Evolutionary conservation across 2,888 invertebrate genomes (phyloP), one percentile per base, ranked within the genome.

Genomic region (Lysandra coridon): DNA sequence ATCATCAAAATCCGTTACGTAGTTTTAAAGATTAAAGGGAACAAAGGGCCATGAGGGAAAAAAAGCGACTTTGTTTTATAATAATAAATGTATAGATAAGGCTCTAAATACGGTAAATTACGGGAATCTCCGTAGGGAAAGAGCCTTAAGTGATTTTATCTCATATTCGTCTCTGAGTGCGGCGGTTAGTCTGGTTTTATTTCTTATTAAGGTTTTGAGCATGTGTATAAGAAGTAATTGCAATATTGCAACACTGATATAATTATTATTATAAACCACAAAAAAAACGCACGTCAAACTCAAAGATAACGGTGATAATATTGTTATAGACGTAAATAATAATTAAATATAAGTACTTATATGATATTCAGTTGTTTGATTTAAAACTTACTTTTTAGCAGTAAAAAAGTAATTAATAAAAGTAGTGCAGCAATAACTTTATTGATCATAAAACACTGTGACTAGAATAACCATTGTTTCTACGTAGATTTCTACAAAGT

Each of bases 321-420:
- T 76, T 76, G 57, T 76, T 76, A 76, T 30, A 49, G 5, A 76
- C 14, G 53, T 76, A 33, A 14, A 57, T 49, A 53, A 75, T 49
- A 76, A 69, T 33, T 69, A 69, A 69, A 14, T 57, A 76, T 40
- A 40, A 40, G 40, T 40, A 40, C 5, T 5, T 33, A 14, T 17
- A 49, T 33, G 7, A 76, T 57, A 76, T 23, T 33, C 17, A 10
- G 1, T 33, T 53, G 14, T 76, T 53, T 76, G 17, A 76, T 76
- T 76, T 76, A 6, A 53, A 30, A n/a, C 33, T 69, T 69, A 12
- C 6, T 14, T 69, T 69, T 14, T 37, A 17, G 7, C 30, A 57
- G 1, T 57, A 57, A 53, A 57, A 14, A 57, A 57, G 17, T 57
- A 49, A 49, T 49, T 12, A 49, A 10, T 49, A 49, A 49, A 49